These are phyloP conservation scores for Lytechinus variegatus DNA, from an alignment of 35 echinoderm and acorn worm species.

Conservation along the genomic window DNA sequence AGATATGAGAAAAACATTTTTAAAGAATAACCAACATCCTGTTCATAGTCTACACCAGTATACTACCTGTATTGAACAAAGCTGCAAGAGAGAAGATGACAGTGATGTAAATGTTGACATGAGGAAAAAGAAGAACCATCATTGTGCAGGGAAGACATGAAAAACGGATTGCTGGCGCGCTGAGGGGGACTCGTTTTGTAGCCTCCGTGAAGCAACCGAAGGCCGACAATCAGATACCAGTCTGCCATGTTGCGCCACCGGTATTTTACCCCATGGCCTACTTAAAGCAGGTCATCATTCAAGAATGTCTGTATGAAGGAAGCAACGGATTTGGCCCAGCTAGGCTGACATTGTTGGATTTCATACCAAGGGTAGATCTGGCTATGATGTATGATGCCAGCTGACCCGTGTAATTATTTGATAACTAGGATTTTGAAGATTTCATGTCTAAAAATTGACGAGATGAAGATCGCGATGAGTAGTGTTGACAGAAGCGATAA, in stretches of 20 bases:
- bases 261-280: neutral
- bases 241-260: neutral
- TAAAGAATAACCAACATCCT: neutral
- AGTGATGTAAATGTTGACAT: slow-evolving; percentile 51
- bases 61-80: slow-evolving; percentile 45
- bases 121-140: slow-evolving; percentile 56
- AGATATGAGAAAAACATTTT: neutral
- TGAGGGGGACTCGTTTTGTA: slow-evolving; percentile 34
- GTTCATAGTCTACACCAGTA: neutral
- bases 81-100: slow-evolving; percentile 49
- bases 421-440: slow-evolving; percentile 3
- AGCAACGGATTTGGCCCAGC: neutral
- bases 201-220: slow-evolving; percentile 21
- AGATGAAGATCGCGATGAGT: slow-evolving; percentile 7
- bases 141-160: slow-evolving; percentile 49
- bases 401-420: neutral
- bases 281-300: neutral
- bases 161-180: slow-evolving; percentile 46
- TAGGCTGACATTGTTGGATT: neutral
- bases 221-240: neutral
- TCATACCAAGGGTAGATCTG: slow-evolving; percentile 18
- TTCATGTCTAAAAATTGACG: neutral
- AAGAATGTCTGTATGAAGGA: neutral
- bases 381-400: slow-evolving; percentile 34
- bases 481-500: neutral